phyloP scores from a whole-genome alignment of 2,888 invertebrate species.

The Drosophila antonietae region DNA sequence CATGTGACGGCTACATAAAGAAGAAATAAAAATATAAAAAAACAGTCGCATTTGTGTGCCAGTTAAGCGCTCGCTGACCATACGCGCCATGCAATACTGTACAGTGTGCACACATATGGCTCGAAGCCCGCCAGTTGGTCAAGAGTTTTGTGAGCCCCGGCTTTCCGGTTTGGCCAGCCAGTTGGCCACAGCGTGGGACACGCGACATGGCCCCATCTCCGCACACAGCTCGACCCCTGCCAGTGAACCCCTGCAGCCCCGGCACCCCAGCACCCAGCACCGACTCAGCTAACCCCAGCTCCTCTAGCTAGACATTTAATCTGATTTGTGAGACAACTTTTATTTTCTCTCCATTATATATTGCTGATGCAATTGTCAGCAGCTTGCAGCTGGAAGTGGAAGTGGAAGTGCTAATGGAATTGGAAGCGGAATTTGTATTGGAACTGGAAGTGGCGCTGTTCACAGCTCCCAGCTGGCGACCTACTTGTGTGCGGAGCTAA shows the following conservation, averaged over 20 bases:
- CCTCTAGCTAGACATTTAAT: slow-evolving; percentile 36
- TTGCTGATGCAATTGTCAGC: slow-evolving; percentile 33
- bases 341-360: slow-evolving; percentile 50
- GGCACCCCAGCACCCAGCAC: neutral
- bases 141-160: slow-evolving; percentile 28
- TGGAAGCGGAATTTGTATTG: neutral
- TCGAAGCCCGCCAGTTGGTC: slow-evolving; percentile 24
- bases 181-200: slow-evolving; percentile 53
- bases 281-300: no score
- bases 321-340: slow-evolving; percentile 42
- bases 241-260: no score
- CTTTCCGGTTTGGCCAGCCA: slow-evolving; percentile 46
- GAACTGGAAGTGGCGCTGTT: neutral
- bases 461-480: slow-evolving; percentile 26
- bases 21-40: slow-evolving; percentile 31
- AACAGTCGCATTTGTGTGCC: slow-evolving; percentile 50
- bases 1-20: slow-evolving; percentile 53
- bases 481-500: slow-evolving; percentile 27
- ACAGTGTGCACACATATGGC: slow-evolving; percentile 20
- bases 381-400: slow-evolving; percentile 16
- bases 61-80: slow-evolving; percentile 54
- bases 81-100: slow-evolving; percentile 41
- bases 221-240: neutral
- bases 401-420: slow-evolving; percentile 32
- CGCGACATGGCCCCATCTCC: slow-evolving; percentile 26